Evolutionary conservation across 2,797 vertebrate species (phyloP), one percentile per base, ranked within the genome.

Genomic region (Acanthurus tractus): DNA sequence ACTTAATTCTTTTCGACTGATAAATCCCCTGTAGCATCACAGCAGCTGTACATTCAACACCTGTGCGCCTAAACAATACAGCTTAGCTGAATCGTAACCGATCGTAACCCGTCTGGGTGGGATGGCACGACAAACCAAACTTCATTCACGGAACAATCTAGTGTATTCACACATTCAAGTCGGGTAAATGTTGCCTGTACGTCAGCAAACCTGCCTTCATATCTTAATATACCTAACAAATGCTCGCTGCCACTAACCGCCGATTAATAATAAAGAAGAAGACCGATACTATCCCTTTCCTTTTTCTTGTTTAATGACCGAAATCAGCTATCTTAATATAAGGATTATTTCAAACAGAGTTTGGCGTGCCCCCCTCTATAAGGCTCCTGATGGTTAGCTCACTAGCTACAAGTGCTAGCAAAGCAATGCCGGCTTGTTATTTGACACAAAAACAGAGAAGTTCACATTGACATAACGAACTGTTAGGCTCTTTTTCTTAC

Each of bases 401-500:
- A 18, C 49, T 38, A 23, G 71, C 73, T 74, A 52, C 66, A 53
- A 22, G 23, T 45, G 50, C 18, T 56, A 72, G 44, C 64, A 25
- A 10, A 10, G 7, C 23, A 52, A 56, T 1, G 17, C 45, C 65
- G 3, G 55, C 63, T 56, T 23, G 6, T 29, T 20, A 0, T 14
- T 14, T 11, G 8, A 22, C 38, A 54, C 11, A 42, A 8, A 77
- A 8, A 40, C 1, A 42, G 10, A 29, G 22, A 0, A 18, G 12
- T 4, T 3, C 0, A 2, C 3, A 49, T 15, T 45, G 2, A 29
- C 48, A 69, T 20, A 49, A 40, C 18, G 4, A 48, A 46, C 38
- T 13, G 4, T 2, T 8, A 36, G 22, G 11, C 1, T 29, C 0
- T 10, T 34, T 57, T 72, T 54, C 90, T 88, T 87, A 92, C 86